Percentiles rank a stretch among this genome's conserved stretches.
Evolutionary conservation across 2,113 vertebrate genomes (phyloP).

Genomic region (Pandion haliaetus): DNA sequence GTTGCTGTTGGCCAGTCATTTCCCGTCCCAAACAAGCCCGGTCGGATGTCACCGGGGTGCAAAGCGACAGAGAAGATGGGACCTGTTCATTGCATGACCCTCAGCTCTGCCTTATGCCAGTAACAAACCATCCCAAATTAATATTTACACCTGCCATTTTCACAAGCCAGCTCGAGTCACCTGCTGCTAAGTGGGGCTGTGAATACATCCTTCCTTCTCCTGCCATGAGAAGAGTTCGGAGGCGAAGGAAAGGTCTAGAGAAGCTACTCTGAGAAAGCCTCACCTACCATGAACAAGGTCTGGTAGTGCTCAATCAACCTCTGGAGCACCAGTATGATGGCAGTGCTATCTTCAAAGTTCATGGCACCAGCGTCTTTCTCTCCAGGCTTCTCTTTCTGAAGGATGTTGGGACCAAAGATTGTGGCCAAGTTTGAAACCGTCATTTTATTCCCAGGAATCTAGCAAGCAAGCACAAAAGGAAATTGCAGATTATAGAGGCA

Average conservation of each 20-base stretch:
- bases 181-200: not conserved
- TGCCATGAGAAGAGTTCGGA: not conserved
- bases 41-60: not conserved
- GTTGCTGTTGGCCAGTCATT: not conserved
- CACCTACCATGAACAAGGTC: constrained; percentile 81
- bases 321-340: constrained; percentile 85
- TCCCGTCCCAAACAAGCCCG: not conserved
- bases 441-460: constrained; percentile 95
- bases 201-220: not conserved
- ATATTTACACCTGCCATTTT: not conserved
- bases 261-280: not conserved
- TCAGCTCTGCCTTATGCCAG: not conserved
- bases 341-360: constrained; percentile 84
- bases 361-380: constrained; percentile 73
- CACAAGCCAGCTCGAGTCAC: rapidly evolving
- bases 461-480: not conserved
- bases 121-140: not conserved
- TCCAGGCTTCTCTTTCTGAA: constrained; percentile 79
- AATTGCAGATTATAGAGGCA: not conserved
- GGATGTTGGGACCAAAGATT: constrained; percentile 89
- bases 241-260: not conserved
- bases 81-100: not conserved
- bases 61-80: not conserved
- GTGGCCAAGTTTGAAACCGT: constrained; percentile 88
- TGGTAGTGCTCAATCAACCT: constrained; percentile 85